Percentiles rank a stretch among this genome's conserved stretches.
Evolutionary conservation across 2,797 vertebrate genomes (phyloP).

Genomic region (Channa striata): DNA sequence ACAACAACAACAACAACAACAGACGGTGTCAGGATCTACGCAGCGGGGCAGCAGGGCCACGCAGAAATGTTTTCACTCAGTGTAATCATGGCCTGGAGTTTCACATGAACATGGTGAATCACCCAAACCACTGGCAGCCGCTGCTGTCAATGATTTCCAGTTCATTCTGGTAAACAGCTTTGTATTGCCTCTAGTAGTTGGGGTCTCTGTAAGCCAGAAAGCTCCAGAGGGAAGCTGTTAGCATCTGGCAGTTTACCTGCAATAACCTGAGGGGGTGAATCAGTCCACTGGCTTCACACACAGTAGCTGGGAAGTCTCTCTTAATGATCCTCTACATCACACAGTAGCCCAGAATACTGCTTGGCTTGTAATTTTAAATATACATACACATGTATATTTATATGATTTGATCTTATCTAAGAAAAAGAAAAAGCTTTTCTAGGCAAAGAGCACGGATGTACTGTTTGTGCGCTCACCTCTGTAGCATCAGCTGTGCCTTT

Average conservation of each 20-base stretch:
- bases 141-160: slow-evolving; percentile 76
- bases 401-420: too few species aligned
- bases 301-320: slow-evolving; percentile 16
- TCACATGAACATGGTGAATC: slow-evolving; percentile 71
- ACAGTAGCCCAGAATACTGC: neutral
- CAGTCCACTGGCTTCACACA: slow-evolving; percentile 19
- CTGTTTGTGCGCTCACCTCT: slow-evolving; percentile 84
- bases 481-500: slow-evolving; percentile 91
- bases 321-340: neutral
- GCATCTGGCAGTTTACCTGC: slow-evolving; percentile 61
- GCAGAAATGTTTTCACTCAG: slow-evolving; percentile 70
- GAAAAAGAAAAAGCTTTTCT: too few species aligned
- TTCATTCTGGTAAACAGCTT: slow-evolving; percentile 78
- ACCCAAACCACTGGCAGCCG: slow-evolving; percentile 72
- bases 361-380: neutral
- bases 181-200: slow-evolving; percentile 73
- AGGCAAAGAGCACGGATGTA: neutral
- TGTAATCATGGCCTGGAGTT: slow-evolving; percentile 62
- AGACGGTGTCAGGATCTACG: slow-evolving; percentile 37
- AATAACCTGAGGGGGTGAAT: slow-evolving; percentile 55
- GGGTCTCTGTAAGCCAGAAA: slow-evolving; percentile 69
- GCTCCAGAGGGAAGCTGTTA: slow-evolving; percentile 72
- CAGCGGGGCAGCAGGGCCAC: slow-evolving; percentile 48
- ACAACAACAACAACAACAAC: slow-evolving; percentile 58
- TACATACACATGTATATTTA: too few species aligned